Evolutionary conservation across 2,797 vertebrate species (phyloP).

Genomic region (Percopsis omiscomaycus): DNA sequence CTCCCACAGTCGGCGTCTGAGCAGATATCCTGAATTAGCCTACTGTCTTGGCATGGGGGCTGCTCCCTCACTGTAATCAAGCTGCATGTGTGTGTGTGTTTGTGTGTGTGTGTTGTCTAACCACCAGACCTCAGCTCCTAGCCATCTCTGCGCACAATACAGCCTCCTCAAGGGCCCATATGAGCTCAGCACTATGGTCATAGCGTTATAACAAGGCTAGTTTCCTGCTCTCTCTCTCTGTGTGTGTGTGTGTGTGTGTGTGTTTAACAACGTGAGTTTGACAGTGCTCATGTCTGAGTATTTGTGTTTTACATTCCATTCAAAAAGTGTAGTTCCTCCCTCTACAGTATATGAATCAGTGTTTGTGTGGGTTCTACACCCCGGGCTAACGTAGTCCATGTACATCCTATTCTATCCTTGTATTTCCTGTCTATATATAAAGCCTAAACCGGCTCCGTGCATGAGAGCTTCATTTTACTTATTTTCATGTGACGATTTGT

Average conservation of each 20-base stretch:
- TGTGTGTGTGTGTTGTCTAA: conserved; percentile 44
- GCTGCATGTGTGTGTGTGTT: conserved; percentile 24
- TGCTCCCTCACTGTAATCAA: conserved; percentile 56
- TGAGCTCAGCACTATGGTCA: conserved; percentile 40
- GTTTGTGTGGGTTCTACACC: conserved; percentile 1
- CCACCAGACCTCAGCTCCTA: conserved; percentile 55
- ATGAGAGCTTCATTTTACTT: not conserved
- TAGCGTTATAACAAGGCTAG: conserved; percentile 26
- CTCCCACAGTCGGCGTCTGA: conserved; percentile 51
- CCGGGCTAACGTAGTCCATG: conserved; percentile 26
- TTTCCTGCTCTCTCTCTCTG: conserved; percentile 32
- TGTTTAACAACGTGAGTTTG: not conserved
- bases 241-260: not conserved
- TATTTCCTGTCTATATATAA: conserved; percentile 26
- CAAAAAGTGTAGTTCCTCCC: conserved; percentile 54
- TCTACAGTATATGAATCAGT: conserved; percentile 11
- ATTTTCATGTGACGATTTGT: conserved; percentile 1
- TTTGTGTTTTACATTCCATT: conserved; percentile 37
- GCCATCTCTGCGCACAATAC: conserved; percentile 46
- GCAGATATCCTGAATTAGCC: conserved; percentile 69
- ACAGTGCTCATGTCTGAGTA: conserved; percentile 27
- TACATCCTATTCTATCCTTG: not conserved
- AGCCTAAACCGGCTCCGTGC: conserved; percentile 13
- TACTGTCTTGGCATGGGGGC: conserved; percentile 40
- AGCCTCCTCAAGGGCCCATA: conserved; percentile 27